Conservation (phyloP, 2,797 vertebrate genomes). For the Enteromius treurensis region DNA sequence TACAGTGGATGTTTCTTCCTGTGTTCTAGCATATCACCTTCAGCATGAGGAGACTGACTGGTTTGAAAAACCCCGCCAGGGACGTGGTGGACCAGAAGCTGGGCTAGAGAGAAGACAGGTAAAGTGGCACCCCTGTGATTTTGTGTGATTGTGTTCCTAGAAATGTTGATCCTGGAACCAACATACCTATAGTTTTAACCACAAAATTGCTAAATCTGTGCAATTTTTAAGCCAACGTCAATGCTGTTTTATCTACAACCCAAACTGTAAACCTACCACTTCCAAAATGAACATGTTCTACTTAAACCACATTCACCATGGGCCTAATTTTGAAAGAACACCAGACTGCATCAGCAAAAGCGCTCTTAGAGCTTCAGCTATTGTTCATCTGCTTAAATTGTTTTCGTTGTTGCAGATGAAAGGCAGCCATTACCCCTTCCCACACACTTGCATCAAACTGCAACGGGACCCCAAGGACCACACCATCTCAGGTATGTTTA, state of each 20-base stretch:
- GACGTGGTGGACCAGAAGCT: conserved; percentile 80
- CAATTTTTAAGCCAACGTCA: neutral
- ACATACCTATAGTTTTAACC: neutral
- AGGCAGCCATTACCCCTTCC: conserved; percentile 89
- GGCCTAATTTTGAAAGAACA: neutral
- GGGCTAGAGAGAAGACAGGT: conserved; percentile 89
- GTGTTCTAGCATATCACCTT: conserved; percentile 91
- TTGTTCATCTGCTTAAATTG: conserved; percentile 7
- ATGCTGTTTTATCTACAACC: neutral
- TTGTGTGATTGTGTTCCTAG: neutral
- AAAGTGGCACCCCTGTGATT: conserved; percentile 61
- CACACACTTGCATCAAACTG: conserved; percentile 89
- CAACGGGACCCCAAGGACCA: conserved; percentile 91
- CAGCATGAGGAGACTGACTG: conserved; percentile 98
- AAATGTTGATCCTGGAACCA: neutral
- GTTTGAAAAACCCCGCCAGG: conserved; percentile 98
- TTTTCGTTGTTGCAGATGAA: conserved; percentile 81
- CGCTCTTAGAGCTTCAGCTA: neutral
- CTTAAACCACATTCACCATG: neutral
- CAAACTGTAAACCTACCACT: neutral
- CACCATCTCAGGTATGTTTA: conserved; percentile 91
- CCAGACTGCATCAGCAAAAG: neutral
- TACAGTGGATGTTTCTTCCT: conserved; percentile 28
- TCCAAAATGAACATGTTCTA: neutral
- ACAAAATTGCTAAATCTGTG: neutral